Conservation (phyloP, 2,888 invertebrate species). For the Microplitis manilae region DNA sequence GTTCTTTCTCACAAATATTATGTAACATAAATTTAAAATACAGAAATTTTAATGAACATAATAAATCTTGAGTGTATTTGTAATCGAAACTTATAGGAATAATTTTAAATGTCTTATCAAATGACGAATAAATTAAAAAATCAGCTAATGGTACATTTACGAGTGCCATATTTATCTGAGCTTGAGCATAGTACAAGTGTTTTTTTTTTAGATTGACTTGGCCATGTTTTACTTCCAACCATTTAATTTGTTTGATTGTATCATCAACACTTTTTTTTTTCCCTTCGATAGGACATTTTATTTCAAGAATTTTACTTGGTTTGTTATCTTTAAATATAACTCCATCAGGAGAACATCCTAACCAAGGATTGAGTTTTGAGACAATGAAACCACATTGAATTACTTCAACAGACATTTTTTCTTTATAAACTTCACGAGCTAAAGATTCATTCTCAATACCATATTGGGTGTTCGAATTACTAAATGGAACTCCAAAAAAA, state of each 20-base stretch:
- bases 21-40: constrained; percentile 47
- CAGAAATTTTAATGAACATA: constrained; percentile 41
- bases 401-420: neutral
- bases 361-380: constrained; percentile 43
- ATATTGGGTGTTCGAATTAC: neutral
- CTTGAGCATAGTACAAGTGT: constrained; percentile 45
- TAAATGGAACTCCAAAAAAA: constrained; percentile 1
- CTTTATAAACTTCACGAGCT: neutral
- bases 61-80: constrained; percentile 38
- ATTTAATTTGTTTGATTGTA: constrained; percentile 5
- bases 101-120: constrained; percentile 32
- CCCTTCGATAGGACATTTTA: constrained; percentile 45
- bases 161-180: constrained; percentile 16
- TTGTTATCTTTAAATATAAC: constrained; percentile 42
- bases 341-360: constrained; percentile 48
- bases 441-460: constrained; percentile 1
- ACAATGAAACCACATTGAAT: constrained; percentile 39
- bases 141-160: constrained; percentile 44
- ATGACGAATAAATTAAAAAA: constrained; percentile 45
- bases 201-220: constrained; percentile 36
- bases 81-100: constrained; percentile 40
- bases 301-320: constrained; percentile 45
- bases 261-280: constrained; percentile 30
- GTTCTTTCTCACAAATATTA: constrained; percentile 30
- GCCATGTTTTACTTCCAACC: constrained; percentile 9